phyloP scores from a whole-genome alignment of 2,113 vertebrate species.

The Platycercus adscitus region DNA sequence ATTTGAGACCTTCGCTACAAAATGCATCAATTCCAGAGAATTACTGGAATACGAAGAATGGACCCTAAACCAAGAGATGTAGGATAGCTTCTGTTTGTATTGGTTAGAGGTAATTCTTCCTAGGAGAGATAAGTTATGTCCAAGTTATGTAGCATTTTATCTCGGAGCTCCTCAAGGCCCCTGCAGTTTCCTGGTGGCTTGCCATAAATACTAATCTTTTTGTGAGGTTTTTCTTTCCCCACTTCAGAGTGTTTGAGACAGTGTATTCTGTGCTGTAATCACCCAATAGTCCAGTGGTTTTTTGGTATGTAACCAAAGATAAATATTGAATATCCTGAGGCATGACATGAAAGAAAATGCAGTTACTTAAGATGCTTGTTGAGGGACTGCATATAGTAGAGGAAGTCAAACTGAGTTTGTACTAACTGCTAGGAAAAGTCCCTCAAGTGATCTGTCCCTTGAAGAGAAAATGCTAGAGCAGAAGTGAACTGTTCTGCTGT shows the following conservation, averaged over 20 bases:
- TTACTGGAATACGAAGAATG: not conserved
- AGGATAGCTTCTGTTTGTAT: not conserved
- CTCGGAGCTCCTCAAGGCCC: not conserved
- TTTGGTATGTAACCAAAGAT: not conserved
- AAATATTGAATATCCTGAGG: accelerated
- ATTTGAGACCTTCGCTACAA: not conserved
- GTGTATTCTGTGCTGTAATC: not conserved
- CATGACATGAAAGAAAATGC: not conserved
- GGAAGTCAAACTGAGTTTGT: not conserved
- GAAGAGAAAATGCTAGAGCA: not conserved
- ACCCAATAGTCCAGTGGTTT: not conserved
- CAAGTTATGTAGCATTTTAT: not conserved
- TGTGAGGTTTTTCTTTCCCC: not conserved
- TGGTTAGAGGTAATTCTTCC: not conserved
- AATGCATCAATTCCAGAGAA: not conserved
- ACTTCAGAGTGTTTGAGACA: not conserved
- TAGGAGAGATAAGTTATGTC: not conserved
- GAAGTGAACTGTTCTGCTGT: not conserved
- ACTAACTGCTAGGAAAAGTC: not conserved
- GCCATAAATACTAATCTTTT: not conserved
- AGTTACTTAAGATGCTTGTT: not conserved
- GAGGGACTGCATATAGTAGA: not conserved
- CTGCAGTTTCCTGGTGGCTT: not conserved
- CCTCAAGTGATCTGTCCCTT: not conserved
- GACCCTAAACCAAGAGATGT: not conserved